phyloP scores from a whole-genome alignment of 2,888 invertebrate species.

The Hedya salicella region DNA sequence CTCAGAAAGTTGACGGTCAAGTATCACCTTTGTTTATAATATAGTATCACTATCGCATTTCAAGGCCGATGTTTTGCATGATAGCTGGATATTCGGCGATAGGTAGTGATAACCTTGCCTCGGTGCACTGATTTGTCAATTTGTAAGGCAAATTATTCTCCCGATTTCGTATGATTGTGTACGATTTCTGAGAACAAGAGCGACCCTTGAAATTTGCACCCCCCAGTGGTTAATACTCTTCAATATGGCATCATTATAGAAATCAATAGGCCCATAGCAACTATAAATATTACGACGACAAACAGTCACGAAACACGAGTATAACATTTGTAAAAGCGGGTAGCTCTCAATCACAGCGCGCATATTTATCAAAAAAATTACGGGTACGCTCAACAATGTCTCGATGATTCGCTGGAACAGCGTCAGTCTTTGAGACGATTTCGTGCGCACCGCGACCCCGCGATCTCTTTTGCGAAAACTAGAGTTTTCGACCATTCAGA shows the following conservation, averaged over 20 bases:
- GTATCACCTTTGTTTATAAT: conserved; percentile 34
- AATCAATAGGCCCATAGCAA: conserved; percentile 10
- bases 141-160: neutral
- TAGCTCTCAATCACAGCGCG: neutral
- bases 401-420: conserved; percentile 43
- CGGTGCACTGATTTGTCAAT: conserved; percentile 8
- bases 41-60: conserved; percentile 14
- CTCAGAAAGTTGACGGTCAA: neutral
- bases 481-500: conserved; percentile 46
- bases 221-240: too few species aligned
- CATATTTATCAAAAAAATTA: conserved; percentile 42
- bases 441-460: conserved; percentile 60
- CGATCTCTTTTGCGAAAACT: conserved; percentile 52
- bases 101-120: conserved; percentile 4
- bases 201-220: too few species aligned
- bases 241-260: neutral
- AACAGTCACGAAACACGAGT: conserved; percentile 16
- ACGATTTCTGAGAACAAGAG: too few species aligned
- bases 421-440: conserved; percentile 70
- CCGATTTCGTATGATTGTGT: too few species aligned
- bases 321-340: conserved; percentile 9
- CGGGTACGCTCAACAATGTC: conserved; percentile 57
- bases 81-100: conserved; percentile 22
- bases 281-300: neutral
- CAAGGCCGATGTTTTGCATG: conserved; percentile 24